These are phyloP conservation scores for Leptothorax acervorum DNA, from an alignment of 2,888 invertebrate species.

Conservation along the genomic window DNA sequence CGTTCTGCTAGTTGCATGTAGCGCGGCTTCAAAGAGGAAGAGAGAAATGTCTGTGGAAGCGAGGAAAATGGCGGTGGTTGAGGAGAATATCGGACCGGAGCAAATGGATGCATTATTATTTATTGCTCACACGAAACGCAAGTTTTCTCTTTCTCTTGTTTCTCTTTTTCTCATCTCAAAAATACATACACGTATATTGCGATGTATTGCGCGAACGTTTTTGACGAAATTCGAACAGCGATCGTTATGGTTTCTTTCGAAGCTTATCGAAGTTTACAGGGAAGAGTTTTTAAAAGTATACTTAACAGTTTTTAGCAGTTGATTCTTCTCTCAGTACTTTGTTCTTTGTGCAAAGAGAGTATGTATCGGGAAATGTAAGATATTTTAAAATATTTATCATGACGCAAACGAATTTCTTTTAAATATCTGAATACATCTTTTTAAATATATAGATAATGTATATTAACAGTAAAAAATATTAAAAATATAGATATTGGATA, in stretches of 20 bases:
- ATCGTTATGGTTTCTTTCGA: conserved; percentile 23
- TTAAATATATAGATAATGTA: not conserved
- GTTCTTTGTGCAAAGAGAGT: not conserved
- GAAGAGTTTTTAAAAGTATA: conserved; percentile 32
- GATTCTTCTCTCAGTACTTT: conserved; percentile 8
- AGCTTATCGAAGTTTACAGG: conserved; percentile 5
- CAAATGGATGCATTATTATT: conserved; percentile 65
- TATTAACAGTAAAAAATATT: not conserved
- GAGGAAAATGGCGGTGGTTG: conserved; percentile 47
- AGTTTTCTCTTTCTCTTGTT: not conserved
- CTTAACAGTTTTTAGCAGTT: conserved; percentile 33
- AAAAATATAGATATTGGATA: not conserved
- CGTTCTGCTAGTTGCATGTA: conserved; percentile 66
- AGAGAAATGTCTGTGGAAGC: conserved; percentile 49
- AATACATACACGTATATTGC: conserved; percentile 47
- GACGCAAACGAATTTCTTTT: not conserved
- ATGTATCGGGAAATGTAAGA: not conserved
- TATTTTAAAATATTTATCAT: conserved; percentile 3
- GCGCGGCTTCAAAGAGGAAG: conserved; percentile 44
- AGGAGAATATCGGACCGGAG: conserved; percentile 56
- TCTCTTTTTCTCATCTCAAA: conserved; percentile 38
- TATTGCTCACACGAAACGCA: conserved; percentile 63
- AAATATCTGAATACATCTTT: not conserved
- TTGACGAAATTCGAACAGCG: conserved; percentile 29
- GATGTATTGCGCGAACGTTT: conserved; percentile 11